These are phyloP conservation scores for Chionomys nivalis DNA, from an alignment of 2,113 vertebrate species.

Conservation along the genomic window DNA sequence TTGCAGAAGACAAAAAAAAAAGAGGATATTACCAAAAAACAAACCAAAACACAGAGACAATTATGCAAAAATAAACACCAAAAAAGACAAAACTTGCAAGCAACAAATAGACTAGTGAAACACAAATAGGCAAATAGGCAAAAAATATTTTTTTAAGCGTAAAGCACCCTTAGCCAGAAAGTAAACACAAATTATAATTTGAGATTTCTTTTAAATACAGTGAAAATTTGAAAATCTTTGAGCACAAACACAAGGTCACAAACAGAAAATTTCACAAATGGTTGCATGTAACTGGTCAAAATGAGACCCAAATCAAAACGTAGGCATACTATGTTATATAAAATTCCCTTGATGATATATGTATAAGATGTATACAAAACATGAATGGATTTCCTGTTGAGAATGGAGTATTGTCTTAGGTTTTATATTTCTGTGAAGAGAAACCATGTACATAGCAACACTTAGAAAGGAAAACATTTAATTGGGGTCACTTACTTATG, in stretches of 20 bases:
- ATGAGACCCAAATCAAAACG: neutral
- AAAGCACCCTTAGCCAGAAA: neutral
- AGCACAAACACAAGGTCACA: neutral
- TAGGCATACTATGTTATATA: neutral
- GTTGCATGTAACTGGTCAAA: neutral
- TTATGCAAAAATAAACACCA: neutral
- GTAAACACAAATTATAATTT: neutral
- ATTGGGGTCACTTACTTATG: no score
- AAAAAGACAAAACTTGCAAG: neutral
- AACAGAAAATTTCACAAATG: neutral
- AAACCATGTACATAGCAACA: no score
- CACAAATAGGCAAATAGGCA: neutral
- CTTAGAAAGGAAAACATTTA: no score
- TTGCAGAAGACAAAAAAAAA: neutral
- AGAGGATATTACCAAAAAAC: neutral
- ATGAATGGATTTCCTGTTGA: neutral
- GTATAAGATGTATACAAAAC: neutral
- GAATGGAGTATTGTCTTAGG: no score
- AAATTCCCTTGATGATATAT: neutral
- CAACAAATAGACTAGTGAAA: neutral
- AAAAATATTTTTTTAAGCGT: neutral
- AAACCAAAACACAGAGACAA: neutral
- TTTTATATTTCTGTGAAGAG: no score
- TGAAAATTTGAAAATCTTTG: neutral
- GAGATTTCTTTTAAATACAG: neutral